These are phyloP conservation scores for Tipula vernalis DNA, from an alignment of 2,888 invertebrate species.

Conservation along the genomic window DNA sequence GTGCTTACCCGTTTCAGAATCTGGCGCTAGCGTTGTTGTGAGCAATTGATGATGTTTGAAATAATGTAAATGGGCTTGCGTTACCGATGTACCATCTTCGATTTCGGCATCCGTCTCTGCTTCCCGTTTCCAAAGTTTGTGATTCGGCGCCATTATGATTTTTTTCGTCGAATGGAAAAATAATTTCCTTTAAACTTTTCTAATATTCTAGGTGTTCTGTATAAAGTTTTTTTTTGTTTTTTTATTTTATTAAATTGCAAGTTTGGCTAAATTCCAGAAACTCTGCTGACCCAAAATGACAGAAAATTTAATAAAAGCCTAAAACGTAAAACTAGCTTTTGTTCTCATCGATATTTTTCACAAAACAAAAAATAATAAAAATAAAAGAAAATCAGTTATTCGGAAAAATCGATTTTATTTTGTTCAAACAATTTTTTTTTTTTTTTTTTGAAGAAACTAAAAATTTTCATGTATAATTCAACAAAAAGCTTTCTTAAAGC, in stretches of 20 bases:
- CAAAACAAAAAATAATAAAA: not conserved
- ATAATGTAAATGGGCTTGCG: not conserved
- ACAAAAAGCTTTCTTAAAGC: not conserved
- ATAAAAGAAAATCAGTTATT: not conserved
- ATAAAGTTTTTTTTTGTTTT: not conserved
- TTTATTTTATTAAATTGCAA: not conserved
- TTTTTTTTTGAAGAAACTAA: not conserved
- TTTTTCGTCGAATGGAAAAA: not conserved
- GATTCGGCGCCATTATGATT: constrained; percentile 18
- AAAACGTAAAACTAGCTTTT: not conserved
- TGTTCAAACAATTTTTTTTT: not conserved
- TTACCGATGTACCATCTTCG: not conserved
- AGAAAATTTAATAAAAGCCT: not conserved
- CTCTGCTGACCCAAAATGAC: not conserved
- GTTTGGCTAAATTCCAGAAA: not conserved
- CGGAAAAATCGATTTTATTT: not conserved
- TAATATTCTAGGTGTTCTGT: not conserved
- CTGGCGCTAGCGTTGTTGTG: not conserved
- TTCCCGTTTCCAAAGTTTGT: constrained; percentile 17
- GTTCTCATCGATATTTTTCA: not conserved
- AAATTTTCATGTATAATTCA: not conserved
- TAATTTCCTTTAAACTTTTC: not conserved
- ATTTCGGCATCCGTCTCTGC: constrained; percentile 7
- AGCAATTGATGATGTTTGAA: not conserved
- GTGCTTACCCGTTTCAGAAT: not conserved